Conservation (phyloP, 2,888 invertebrate genomes). For the Nomada lathburiana region DNA sequence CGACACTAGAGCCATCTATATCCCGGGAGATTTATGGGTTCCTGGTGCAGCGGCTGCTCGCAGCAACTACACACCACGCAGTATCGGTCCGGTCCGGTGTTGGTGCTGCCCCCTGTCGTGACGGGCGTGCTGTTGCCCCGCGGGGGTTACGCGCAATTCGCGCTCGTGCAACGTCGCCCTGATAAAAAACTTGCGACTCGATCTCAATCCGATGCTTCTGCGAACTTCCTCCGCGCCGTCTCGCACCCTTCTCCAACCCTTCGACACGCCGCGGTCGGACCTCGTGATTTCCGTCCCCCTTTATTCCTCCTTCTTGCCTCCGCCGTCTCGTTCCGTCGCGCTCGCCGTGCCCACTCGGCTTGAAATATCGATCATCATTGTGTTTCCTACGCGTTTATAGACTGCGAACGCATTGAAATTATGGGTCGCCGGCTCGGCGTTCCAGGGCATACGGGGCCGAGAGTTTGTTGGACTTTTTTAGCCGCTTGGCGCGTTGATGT, state of each 20-base stretch:
- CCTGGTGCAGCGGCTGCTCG: constrained; percentile 82
- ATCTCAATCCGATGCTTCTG: constrained; percentile 81
- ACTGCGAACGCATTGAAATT: constrained; percentile 51
- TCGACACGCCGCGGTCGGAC: background rate
- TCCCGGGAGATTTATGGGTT: constrained; percentile 83
- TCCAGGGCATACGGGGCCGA: background rate
- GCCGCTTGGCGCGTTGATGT: background rate
- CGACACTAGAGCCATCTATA: constrained; percentile 85
- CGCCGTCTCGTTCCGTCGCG: background rate
- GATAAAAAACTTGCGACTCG: constrained; percentile 80
- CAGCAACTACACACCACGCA: constrained; percentile 81
- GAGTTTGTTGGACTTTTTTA: background rate
- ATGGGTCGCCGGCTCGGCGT: constrained; percentile 30
- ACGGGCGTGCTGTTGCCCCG: constrained; percentile 82
- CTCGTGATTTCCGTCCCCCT: constrained; percentile 20
- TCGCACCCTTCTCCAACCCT: background rate
- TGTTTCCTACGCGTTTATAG: constrained; percentile 50
- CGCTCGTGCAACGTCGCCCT: constrained; percentile 80
- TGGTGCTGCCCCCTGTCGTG: constrained; percentile 82
- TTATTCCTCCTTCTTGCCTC: constrained; percentile 13
- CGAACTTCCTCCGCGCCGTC: constrained; percentile 47
- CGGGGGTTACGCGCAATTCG: constrained; percentile 84
- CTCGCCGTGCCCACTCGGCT: background rate
- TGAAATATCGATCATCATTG: constrained; percentile 60
- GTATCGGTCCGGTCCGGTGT: constrained; percentile 75